Base-by-base conservation (phyloP, 2,797 vertebrate species). In the Enoplosus armatus region DNA sequence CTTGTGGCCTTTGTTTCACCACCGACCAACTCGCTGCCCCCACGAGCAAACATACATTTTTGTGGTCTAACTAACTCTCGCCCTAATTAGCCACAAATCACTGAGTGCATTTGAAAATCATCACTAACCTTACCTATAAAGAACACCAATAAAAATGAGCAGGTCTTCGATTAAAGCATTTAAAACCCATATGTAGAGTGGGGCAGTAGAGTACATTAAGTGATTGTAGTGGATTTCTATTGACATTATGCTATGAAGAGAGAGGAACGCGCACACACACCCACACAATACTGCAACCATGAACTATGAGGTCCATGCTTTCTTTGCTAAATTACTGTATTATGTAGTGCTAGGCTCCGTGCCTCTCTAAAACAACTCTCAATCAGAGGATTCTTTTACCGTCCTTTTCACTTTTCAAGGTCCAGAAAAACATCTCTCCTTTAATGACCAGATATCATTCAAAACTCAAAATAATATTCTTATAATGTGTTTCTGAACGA, bases 111-210 rank as follows among this genome's bases (percentile, higher is more conserved):
- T 90, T 92, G 84, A 90, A 91, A 93, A 91, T 90, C 90, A 93
- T 93, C 90, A 80, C 87, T 75, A 84, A 77, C 77, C 85, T 90
- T 84, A 88, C 87, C 87, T 85, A 93, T 92, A 94, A 94, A 94
- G 91, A 92, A 93, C 85, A 87, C 70, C 85, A 89, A 91, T 93
- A 91, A 93, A 94, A 92, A 92, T 90, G 80, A 92, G 85, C 85
- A 89, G 80, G 54, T 85, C 80, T 91, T 92, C 82, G 87, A 93
- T 92, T 89, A 77, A 90, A 85, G 83, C 87, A 58, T 91, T 92
- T 87, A 87, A 86, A 90, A 87, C 64, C 87, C 78, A 80, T 89
- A 90, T 85, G 91, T 82, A 87, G 82, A 92, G 85, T 85, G 84
- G 85, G 85, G 76, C 72, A 72, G 86, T 47, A 9, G 71, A 90